Evolutionary conservation across 2,797 vertebrate species (phyloP), one percentile per base, ranked within the genome.

Genomic region (Premnoplex brunnescens): DNA sequence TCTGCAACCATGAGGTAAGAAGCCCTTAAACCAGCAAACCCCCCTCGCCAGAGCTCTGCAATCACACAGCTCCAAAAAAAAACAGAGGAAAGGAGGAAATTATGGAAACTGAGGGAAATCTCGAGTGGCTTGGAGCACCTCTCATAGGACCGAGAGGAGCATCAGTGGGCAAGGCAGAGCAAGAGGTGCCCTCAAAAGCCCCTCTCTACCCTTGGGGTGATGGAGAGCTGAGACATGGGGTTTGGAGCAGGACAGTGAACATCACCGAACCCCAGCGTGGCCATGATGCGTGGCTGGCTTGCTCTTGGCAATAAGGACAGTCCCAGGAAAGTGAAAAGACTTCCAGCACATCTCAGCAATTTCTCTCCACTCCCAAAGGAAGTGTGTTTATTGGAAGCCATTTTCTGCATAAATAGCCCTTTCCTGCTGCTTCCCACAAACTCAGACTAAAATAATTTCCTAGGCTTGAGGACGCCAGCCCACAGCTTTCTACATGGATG

Each of bases 391-490:
- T 46, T 87, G 86, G 88, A 92, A 89, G 91, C 90, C 91, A 93
- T 95, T 89, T 93, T 92, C 88, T 96, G 86, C 93, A 96, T 84
- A 91, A 93, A 91, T 73, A 62, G 74, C 78, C 86, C 49, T 85
- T 94, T 92, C 93, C 91, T 87, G 84, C 86, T 85, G 56, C 72
- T 95, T 93, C 86, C 75, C 84, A 91, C 71, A 93, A 76, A 79
- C 75, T 73, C 72, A 43, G 91, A 80, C 78, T 85, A 49, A 92
- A 91, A 89, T 71, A 55, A 85, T 87, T 79, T 89, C 78, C 77
- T 88, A 63, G 74, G 79, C 62, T 88, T 48, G 66, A 92, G 85
- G 52, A 95, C 0, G 2, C 71, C 84, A 84, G 62, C 80, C 71
- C 77, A 69, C 80, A 86, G 88, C 51, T 73, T 91, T 74, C 84